These are phyloP conservation scores for Aphelenchoides fujianensis DNA, from an alignment of 1,140 invertebrate genomes.

Conservation along the genomic window DNA sequence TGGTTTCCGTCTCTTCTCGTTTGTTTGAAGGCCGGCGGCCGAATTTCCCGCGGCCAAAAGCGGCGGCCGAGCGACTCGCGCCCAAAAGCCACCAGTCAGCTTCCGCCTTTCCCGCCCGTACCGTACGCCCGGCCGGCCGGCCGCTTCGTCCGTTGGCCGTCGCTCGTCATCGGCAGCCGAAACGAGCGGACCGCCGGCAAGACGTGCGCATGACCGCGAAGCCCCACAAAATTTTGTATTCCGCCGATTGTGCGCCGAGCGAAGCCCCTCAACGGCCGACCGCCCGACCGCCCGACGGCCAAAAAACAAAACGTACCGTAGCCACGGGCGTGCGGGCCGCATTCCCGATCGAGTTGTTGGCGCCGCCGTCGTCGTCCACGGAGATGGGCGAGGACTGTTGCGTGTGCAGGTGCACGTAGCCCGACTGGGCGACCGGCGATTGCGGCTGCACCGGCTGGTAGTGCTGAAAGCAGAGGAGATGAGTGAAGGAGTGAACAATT, in stretches of 20 bases:
- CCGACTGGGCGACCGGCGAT: slow-evolving; percentile 14
- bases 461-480: slow-evolving; percentile 26
- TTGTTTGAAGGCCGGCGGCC: too few relatives aligned
- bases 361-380: slow-evolving; percentile 18
- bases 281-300: not conserved
- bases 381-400: slow-evolving; percentile 32
- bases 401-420: slow-evolving; percentile 25
- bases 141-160: too few relatives aligned
- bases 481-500: not conserved
- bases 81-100: not conserved
- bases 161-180: too few relatives aligned
- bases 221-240: slow-evolving; percentile 14
- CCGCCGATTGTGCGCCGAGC: not conserved
- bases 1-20: not conserved
- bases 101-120: slow-evolving; percentile 14
- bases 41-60: too few relatives aligned
- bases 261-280: not conserved
- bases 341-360: slow-evolving; percentile 18
- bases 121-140: not conserved
- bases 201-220: not conserved
- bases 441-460: slow-evolving; percentile 30
- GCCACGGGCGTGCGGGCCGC: slow-evolving; percentile 24
- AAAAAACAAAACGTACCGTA: slow-evolving; percentile 27
- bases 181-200: not conserved
- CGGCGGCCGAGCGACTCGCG: not conserved